Evolutionary conservation across 2,113 vertebrate species (phyloP).

Genomic region (Phylloscopus trochiloides): DNA sequence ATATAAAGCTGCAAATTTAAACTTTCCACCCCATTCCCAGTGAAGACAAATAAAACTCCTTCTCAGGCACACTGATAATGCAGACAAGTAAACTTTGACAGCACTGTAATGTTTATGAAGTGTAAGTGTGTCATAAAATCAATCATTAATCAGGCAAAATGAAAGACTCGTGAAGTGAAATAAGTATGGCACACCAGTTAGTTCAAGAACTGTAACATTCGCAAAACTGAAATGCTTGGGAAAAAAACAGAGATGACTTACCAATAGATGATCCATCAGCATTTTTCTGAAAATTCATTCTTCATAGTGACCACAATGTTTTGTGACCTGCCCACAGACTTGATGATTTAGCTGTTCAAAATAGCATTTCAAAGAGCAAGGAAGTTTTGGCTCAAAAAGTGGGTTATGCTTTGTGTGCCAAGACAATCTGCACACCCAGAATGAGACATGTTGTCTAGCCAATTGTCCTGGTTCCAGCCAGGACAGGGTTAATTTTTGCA

Average conservation of each 20-base stretch:
- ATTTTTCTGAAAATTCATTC: background rate
- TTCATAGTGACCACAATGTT: background rate
- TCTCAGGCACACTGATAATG: background rate
- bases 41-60: background rate
- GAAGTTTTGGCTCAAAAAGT: background rate
- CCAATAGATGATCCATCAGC: background rate
- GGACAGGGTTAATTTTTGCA: background rate
- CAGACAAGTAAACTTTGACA: background rate
- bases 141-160: background rate
- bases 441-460: background rate
- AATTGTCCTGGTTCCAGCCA: background rate
- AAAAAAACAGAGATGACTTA: background rate
- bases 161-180: background rate
- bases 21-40: background rate
- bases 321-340: background rate
- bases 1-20: slow-evolving; percentile 37
- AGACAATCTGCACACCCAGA: background rate
- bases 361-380: background rate
- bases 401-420: background rate
- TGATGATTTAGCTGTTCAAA: background rate
- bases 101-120: background rate
- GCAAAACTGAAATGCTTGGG: background rate
- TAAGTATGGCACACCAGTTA: background rate
- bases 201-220: background rate
- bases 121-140: background rate